These are phyloP conservation scores for Trichomycterus rosablanca DNA, from an alignment of 2,113 vertebrate species.

Conservation along the genomic window DNA sequence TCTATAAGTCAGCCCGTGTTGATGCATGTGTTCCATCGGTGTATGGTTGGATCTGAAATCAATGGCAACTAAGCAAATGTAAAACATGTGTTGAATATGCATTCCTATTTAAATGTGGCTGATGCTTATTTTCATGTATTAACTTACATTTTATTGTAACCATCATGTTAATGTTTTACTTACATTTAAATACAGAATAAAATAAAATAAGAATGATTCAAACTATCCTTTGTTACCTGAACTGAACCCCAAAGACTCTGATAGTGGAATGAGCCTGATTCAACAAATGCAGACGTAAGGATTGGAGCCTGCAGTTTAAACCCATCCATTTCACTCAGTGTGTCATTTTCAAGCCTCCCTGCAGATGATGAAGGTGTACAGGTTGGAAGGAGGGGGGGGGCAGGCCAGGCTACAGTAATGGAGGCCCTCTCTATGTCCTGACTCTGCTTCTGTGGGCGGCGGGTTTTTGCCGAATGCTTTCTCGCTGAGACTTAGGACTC, in stretches of 20 bases:
- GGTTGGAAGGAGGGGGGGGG: constrained; percentile 41
- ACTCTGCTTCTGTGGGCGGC: constrained; percentile 14
- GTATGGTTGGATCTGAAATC: too few species aligned
- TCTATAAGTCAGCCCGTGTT: too few species aligned
- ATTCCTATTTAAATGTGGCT: too few species aligned
- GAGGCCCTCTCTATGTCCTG: constrained; percentile 43
- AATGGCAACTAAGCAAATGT: too few species aligned
- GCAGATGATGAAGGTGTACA: constrained; percentile 42
- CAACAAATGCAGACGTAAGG: constrained; percentile 3
- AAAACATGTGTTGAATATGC: too few species aligned
- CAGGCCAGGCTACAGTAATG: constrained; percentile 38
- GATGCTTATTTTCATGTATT: too few species aligned
- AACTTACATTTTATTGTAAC: too few species aligned
- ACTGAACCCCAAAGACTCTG: neutral
- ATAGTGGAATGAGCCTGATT: constrained; percentile 4
- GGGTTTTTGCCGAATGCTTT: constrained; percentile 28
- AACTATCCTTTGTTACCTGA: too few species aligned
- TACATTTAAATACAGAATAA: too few species aligned
- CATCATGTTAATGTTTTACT: too few species aligned
- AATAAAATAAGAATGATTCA: too few species aligned
- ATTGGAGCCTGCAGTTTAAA: neutral
- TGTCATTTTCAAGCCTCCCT: constrained; percentile 44
- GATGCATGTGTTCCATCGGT: too few species aligned
- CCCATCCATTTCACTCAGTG: constrained; percentile 16
- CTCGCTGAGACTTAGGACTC: constrained; percentile 24